A percentile compares a stretch with the other conserved stretches of the same genome.
Conservation (phyloP, 2,888 invertebrate species). For the Cephus spinipes region DNA sequence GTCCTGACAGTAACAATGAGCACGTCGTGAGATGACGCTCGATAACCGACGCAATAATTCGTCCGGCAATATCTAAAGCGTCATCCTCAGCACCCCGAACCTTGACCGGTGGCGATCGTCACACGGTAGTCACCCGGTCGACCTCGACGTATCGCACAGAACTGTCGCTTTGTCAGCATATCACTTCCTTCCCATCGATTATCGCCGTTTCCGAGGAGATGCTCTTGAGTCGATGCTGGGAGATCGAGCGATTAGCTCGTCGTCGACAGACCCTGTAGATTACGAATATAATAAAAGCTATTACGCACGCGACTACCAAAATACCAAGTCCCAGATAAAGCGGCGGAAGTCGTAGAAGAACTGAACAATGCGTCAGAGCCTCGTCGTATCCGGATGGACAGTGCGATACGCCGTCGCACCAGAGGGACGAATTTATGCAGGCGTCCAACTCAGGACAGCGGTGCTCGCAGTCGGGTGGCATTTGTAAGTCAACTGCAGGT, state of each 20-base stretch:
- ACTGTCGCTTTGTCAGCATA: conserved; percentile 97
- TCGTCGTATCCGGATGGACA: conserved; percentile 87
- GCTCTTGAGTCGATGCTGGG: conserved; percentile 84
- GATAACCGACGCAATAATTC: not conserved
- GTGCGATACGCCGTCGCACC: conserved; percentile 84
- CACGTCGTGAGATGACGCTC: not conserved
- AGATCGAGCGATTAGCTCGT: conserved; percentile 79
- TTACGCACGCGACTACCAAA: conserved; percentile 63
- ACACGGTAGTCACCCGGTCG: conserved; percentile 91
- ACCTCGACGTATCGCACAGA: conserved; percentile 93
- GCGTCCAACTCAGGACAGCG: conserved; percentile 85
- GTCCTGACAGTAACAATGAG: not conserved
- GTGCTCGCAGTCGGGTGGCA: conserved; percentile 80
- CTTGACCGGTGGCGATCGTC: conserved; percentile 68
- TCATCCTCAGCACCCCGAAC: conserved; percentile 8
- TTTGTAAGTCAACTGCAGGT: conserved; percentile 70
- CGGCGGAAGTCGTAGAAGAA: conserved; percentile 81
- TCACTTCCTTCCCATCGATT: conserved; percentile 88
- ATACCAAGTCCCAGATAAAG: conserved; percentile 73
- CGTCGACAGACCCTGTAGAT: conserved; percentile 70
- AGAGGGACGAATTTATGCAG: conserved; percentile 81
- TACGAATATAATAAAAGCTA: conserved; percentile 56
- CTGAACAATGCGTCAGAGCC: conserved; percentile 82
- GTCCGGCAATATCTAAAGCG: not conserved
- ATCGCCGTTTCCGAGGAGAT: conserved; percentile 86